Percentiles rank a stretch among this genome's conserved stretches.
Evolutionary conservation across 1,140 invertebrate genomes (phyloP).

Genomic region (Aradophagus sp.): DNA sequence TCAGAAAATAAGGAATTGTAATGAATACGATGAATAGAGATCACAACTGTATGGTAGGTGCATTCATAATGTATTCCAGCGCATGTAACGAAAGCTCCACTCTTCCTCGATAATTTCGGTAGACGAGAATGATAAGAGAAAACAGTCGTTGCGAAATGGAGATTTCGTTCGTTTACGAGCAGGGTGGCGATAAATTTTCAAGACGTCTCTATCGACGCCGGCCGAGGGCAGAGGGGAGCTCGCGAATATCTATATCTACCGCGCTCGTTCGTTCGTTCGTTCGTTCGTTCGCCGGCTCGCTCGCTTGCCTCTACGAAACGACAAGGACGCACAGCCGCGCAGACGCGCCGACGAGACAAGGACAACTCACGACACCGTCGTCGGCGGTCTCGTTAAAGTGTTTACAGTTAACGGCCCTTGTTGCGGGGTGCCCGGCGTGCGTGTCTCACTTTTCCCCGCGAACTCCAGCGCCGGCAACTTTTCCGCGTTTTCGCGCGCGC

Average conservation of each 20-base stretch:
- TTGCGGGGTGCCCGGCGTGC: conserved; percentile 13
- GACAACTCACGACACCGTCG: conserved; percentile 37
- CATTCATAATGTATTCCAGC: conserved; percentile 57
- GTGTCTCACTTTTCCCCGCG: neutral
- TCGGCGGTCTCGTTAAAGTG: conserved; percentile 36
- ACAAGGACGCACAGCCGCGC: conserved; percentile 19
- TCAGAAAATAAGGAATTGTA: conserved; percentile 60
- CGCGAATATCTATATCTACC: conserved; percentile 46
- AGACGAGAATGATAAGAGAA: conserved; percentile 59
- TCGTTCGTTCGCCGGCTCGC: too few relatives aligned
- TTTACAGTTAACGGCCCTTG: conserved; percentile 39
- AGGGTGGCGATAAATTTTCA: conserved; percentile 64
- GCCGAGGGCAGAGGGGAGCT: conserved; percentile 5
- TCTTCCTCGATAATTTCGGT: conserved; percentile 59
- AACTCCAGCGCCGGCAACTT: too few relatives aligned
- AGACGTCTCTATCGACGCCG: conserved; percentile 63
- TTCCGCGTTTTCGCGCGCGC: too few relatives aligned
- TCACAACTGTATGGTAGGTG: conserved; percentile 55
- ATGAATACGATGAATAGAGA: conserved; percentile 59
- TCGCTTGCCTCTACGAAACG: conserved; percentile 32
- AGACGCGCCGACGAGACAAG: conserved; percentile 31
- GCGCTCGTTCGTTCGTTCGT: too few relatives aligned
- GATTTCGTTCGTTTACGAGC: conserved; percentile 64
- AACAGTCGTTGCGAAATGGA: conserved; percentile 61
- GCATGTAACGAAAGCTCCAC: conserved; percentile 57